Evolutionary conservation across 2,113 vertebrate species (phyloP).

Genomic region (Ceuthmochares aereus): DNA sequence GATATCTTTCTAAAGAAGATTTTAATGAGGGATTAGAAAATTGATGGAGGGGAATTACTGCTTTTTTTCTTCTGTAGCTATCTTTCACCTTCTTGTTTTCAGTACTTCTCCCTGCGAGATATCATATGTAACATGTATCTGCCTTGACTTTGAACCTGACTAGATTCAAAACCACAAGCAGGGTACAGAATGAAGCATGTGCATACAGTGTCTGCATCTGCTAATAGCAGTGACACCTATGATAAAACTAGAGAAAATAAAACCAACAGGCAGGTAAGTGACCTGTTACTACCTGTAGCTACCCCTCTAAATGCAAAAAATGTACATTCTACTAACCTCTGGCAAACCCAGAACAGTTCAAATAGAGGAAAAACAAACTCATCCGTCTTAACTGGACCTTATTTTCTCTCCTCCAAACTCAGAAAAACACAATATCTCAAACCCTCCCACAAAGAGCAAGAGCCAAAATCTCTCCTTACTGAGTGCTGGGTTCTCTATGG

Average conservation of each 20-base stretch:
- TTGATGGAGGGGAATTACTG: not conserved
- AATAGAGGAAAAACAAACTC: not conserved
- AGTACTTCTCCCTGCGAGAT: not conserved
- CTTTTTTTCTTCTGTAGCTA: not conserved
- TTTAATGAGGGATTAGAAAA: not conserved
- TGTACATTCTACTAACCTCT: not conserved
- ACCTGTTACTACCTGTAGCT: not conserved
- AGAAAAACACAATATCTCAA: not conserved
- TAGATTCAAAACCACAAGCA: not conserved
- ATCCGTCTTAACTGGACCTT: not conserved
- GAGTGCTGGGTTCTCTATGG: not conserved
- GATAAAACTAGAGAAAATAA: not conserved
- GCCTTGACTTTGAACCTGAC: not conserved
- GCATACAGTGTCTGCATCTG: not conserved
- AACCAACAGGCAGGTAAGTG: not conserved
- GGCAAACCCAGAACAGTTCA: not conserved
- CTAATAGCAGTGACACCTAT: not conserved
- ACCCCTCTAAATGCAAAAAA: not conserved
- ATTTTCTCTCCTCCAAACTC: not conserved
- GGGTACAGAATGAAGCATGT: not conserved
- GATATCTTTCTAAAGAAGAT: not conserved
- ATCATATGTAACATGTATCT: not conserved
- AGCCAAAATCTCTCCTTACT: not conserved
- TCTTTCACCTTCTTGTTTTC: not conserved
- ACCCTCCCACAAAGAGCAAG: not conserved